These are phyloP conservation scores for Mythimna lalbum DNA, from an alignment of 2,888 invertebrate genomes.

Conservation along the genomic window DNA sequence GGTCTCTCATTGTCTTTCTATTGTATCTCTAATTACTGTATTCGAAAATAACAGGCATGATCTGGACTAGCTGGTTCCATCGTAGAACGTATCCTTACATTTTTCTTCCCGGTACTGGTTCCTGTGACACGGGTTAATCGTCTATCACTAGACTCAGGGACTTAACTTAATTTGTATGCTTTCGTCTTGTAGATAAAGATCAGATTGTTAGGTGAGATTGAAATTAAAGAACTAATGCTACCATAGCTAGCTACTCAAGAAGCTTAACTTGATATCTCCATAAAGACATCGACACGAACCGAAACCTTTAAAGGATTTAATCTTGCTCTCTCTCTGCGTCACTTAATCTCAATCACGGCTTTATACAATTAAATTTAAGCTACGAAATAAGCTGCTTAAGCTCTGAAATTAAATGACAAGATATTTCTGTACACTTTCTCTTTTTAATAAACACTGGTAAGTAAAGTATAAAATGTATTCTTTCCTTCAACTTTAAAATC, in stretches of 20 bases:
- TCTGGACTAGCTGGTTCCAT: neutral
- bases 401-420: neutral
- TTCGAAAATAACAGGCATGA: no score
- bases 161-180: no score
- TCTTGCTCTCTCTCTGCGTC: neutral
- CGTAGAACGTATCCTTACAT: neutral
- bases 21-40: no score
- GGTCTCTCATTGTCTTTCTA: no score
- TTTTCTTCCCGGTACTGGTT: no score
- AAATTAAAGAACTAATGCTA: no score
- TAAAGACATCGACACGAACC: neutral
- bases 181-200: no score
- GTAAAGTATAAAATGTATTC: no score
- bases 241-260: no score
- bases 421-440: conserved; percentile 26
- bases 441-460: neutral
- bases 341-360: neutral
- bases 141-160: no score
- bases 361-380: conserved; percentile 25
- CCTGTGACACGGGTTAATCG: no score
- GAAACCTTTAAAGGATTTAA: neutral
- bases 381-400: conserved; percentile 1
- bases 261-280: neutral
- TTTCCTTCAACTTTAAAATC: neutral
- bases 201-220: no score